These are phyloP conservation scores for Geotria australis DNA, from an alignment of 2,797 vertebrate genomes.

Conservation along the genomic window DNA sequence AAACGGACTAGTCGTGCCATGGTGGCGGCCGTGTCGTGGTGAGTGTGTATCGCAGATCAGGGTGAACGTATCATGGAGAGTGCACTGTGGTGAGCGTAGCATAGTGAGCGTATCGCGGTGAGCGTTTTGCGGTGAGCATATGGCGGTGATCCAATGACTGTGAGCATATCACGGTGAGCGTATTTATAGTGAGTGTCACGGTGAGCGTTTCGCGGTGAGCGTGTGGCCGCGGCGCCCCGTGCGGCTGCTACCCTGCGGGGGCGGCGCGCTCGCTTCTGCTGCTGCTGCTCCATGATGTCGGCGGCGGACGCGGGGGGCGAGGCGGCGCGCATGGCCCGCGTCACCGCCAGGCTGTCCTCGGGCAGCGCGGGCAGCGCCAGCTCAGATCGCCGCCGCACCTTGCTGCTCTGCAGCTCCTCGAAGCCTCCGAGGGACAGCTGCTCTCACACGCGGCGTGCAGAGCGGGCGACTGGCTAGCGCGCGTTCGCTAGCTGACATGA, in stretches of 20 bases:
- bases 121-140: too few species aligned
- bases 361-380: constrained; percentile 33
- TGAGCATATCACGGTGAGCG: too few species aligned
- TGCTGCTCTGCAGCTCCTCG: constrained; percentile 45
- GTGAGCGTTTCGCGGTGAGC: too few species aligned
- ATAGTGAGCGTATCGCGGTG: too few species aligned
- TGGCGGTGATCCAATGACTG: too few species aligned
- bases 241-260: constrained; percentile 35
- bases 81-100: too few species aligned
- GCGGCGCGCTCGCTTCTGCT: constrained; percentile 42
- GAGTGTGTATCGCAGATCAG: too few species aligned
- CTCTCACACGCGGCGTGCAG: background rate
- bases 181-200: too few species aligned
- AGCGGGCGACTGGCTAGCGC: too few species aligned
- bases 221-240: too few species aligned
- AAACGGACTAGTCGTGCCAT: background rate
- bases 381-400: constrained; percentile 27
- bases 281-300: constrained; percentile 53
- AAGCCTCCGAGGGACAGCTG: constrained; percentile 83
- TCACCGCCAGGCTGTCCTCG: constrained; percentile 77
- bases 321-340: constrained; percentile 49
- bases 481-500: too few species aligned
- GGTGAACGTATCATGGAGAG: too few species aligned
- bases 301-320: constrained; percentile 55
- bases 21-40: background rate